Base-by-base conservation (phyloP, 2,113 vertebrate species). In the Eulacestoma nigropectus region DNA sequence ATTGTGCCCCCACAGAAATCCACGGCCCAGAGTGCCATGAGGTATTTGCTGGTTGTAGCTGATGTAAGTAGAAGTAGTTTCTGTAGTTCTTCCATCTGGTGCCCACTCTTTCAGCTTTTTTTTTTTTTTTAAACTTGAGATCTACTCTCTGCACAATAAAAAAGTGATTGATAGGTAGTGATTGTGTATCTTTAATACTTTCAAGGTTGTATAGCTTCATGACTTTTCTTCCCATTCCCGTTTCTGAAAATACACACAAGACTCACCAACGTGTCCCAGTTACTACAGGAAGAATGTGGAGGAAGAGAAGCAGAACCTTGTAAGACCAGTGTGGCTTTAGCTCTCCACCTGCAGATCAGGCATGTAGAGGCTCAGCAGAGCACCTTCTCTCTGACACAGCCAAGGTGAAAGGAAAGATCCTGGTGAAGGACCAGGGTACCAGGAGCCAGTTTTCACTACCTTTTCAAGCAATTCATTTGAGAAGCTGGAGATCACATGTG, bases 181-280 rank as follows among this genome's bases (percentile, higher is more conserved):
- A 25, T 26, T 62, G 9, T 30, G 2, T 47, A 44, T 32, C 15
- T 90, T 37, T 46, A 59, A 4, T 69, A 65, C 16, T 62, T 90
- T 41, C 32, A 46, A 81, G 11, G 30, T 46, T 86, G n/a, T 13
- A 17, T 10, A 77, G 7, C 11, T 65, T 62, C 27, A 42, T 23
- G 17, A 11, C 42, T 78, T 90, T 90, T 79, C 21, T 56, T 25
- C 3, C 8, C 5, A 8, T 73, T 94, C n/a, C 42, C 59, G 3
- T 70, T 89, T 70, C 56, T 59, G 49, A 33, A 47, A 21, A 32
- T 22, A 59, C 7, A n/a, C 1, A 12, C 6, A 69, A 46, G 33
- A 47, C 27, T 50, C 20, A 32, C 39, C 42, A 47, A 22, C 0
- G 0, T 37, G 30, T 67, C 52, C 1, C 1, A 41, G 1, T 77